Percentiles rank a stretch among this genome's conserved stretches.
Conservation (phyloP, 2,797 vertebrate species). For the Hypotaenidia okinawae region DNA sequence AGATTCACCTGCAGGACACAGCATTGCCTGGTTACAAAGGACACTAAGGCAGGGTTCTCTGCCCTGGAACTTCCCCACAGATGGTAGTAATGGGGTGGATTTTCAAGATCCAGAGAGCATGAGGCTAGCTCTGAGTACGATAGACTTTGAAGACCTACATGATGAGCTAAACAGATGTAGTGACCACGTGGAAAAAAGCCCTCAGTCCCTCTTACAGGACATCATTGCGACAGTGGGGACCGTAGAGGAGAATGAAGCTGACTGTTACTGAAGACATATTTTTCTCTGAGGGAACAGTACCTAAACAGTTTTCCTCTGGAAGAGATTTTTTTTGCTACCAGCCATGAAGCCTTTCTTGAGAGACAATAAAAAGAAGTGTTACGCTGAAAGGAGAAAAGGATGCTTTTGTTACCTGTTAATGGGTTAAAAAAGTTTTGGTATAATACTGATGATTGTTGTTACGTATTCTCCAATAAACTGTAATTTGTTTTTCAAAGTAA, state of each 20-base stretch:
- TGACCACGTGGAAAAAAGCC: constrained; percentile 80
- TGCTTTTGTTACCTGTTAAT: background rate
- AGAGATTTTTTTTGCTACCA: background rate
- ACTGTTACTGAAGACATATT: constrained; percentile 81
- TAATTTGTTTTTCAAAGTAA: background rate
- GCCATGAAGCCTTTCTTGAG: background rate
- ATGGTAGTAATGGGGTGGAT: background rate
- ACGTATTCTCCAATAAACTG: background rate
- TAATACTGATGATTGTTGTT: background rate
- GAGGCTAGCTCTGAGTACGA: constrained; percentile 54
- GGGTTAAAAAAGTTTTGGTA: background rate
- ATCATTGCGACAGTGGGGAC: constrained; percentile 75
- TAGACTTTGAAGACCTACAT: constrained; percentile 76
- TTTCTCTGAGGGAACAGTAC: background rate
- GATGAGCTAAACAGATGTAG: constrained; percentile 73
- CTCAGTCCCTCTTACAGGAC: constrained; percentile 83
- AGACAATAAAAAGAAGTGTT: background rate
- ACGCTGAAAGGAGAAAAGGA: background rate
- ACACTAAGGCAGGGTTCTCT: constrained; percentile 46
- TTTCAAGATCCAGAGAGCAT: constrained; percentile 49
- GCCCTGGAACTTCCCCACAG: constrained; percentile 2
- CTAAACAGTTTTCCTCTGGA: background rate
- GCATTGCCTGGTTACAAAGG: constrained; percentile 36
- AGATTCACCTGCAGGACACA: background rate
- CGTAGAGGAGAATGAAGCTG: constrained; percentile 76